Base-by-base conservation (phyloP, 2,113 vertebrate genomes). In the Thinocorus orbignyianus region DNA sequence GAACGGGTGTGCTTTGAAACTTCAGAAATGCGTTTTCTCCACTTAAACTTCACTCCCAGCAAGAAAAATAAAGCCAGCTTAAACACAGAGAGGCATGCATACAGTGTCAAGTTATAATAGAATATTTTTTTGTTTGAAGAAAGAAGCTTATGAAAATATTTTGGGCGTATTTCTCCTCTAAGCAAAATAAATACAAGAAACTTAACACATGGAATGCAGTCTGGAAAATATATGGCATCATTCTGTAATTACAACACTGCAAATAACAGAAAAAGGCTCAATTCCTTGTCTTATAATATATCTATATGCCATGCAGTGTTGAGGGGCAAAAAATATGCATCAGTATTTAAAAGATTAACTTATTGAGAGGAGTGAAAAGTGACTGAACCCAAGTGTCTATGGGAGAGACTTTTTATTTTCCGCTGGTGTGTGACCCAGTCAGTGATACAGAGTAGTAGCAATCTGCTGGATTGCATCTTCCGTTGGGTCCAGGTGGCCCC, bases 401-500 rank as follows among this genome's bases (percentile, higher is more conserved):
- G 17, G 69, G 48, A 46, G 41, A 86, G 78, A 46, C 26, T 20
- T 81, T 78, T 97, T 92, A 98, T 70, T 98, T 98, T 68, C 98
- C 95, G 7, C 97, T 97, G 91, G 93, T 78, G 68, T 37, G 95
- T 71, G 95, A 79, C 72, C 80, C 97, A 81, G 93, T 57, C 81
- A 98, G 98, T 73, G 98, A 92, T 13, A 95, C 24, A 23, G 98
- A 97, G 82, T 98, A 97, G 80, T 98, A 95, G 88, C 99, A 99
- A 88, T 99, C 99, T 30, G 98, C 96, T 1, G 99, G 99, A 95
- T 98, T 98, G 89, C 99, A 99, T 33, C 97, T 98, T 95, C 99
- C 99, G 6, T 92, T 92, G 48, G 98, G 94, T 92, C 99, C 99
- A 1, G 98, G 98, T 23, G 98, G 98, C 10, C 99, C 99, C 25